Evolutionary conservation across 35 echinoderm and acorn worm genomes (phyloP), one percentile per base, ranked within the genome.

Genomic region (Apostichopus parvimensis): DNA sequence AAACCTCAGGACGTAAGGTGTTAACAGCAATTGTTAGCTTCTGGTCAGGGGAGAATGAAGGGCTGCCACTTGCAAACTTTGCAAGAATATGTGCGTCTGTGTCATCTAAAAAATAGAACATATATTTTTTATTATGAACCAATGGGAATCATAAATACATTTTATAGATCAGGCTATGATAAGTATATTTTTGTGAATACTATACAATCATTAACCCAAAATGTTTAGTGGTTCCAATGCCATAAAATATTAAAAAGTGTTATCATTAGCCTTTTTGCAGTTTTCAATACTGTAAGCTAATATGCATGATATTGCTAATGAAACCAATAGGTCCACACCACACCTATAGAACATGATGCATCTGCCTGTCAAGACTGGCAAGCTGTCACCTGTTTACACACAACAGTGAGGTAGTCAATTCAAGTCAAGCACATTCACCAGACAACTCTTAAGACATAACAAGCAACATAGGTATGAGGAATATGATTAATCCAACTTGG

Each of bases 1-100:
- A 80, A 26, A 80, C 21, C 78, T 80, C 78, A 5, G 78, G 78
- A 28, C 45, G 78, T 28, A 80, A 80, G 78, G 20, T 80, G 78
- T 80, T 80, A 12, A 80, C 14, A 26, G 78, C 22, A 25, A 52
- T 14, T 12, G 12, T 80, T 13, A 80, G 24, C 53, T 23, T 53
- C 13, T 26, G 20, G 45, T 80, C 45, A 75, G 14, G 14, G 13
- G 78, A 80, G 12, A 80, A 14, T 14, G 78, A 22, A 13, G 78
- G 13, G 28, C 21, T 34, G 6, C 78, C 78, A 52, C 55, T 80
- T 26, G 78, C 78, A 80, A 52, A 52, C 14, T 26, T 80, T 25
- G 78, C 78, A 80, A 80, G 13, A 6, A 53, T 52, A 14, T 80
- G 22, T 23, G 78, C 52, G 21, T 80, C 78, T 5, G 13, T 80